Evolutionary conservation across 2,113 vertebrate genomes (phyloP), one percentile per base, ranked within the genome.

Genomic region (Rhinoptilus africanus): DNA sequence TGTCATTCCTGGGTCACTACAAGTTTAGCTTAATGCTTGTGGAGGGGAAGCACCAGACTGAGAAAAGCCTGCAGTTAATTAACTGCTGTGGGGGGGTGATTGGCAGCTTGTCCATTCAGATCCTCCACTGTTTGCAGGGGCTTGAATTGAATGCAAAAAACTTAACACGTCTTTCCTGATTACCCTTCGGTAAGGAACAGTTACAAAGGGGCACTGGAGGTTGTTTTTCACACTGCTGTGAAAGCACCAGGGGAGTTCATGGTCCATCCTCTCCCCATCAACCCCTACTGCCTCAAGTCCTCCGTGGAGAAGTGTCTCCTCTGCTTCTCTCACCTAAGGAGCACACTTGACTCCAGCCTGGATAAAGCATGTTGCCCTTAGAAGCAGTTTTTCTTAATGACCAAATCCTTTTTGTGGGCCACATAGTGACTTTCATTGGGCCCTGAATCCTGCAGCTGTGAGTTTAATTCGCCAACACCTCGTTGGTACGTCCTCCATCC

Each of bases 161-260:
- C 45, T 84, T 10, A 27, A 21, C 10, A 6, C 0, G 0, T 17
- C 64, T 57, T 75, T 59, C 32, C 41, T 51, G 37, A 19, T 47
- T 39, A 9, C 66, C 24, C 60, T 57, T 30, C 51, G 54, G 45
- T 50, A 69, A 69, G 32, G 23, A 78, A 8, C 26, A 64, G 71
- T 10, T 83, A 73, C 53, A 45, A 45, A 48, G 45, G 11, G 24
- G 30, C 57, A 8, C 37, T 28, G 43, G 32, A 0, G 3, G 32
- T 9, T 41, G 27, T 9, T 16, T 48, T 71, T 66, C 74, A 64
- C 8, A 9, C 19, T 54, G 12, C 57, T 69, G 14, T 37, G 66
- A 53, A 50, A 82, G 26, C 50, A 45, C 24, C 23, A 37, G 1
- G 10, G 10, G 2, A 30, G 16, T 14, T 51, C 2, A 0, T 28